Evolutionary conservation across 2,113 vertebrate genomes (phyloP).

Genomic region (Passer domesticus): DNA sequence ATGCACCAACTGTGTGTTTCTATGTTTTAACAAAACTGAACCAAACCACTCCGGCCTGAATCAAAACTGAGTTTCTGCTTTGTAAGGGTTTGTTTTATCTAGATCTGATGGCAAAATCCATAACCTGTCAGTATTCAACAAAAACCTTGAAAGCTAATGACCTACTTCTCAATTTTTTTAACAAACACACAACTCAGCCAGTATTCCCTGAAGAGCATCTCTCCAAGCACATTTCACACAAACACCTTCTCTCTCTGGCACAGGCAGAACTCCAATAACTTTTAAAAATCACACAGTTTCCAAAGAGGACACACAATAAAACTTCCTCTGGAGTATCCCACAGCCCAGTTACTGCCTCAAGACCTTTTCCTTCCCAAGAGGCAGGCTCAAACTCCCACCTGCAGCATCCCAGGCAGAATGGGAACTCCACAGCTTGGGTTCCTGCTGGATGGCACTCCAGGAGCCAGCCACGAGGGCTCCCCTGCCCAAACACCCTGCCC

Average conservation of each 20-base stretch:
- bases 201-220: not conserved
- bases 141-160: not conserved
- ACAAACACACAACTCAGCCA: not conserved
- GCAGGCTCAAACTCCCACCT: not conserved
- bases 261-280: not conserved
- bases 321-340: not conserved
- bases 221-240: not conserved
- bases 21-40: not conserved
- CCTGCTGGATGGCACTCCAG: rapidly evolving
- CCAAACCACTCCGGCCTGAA: not conserved
- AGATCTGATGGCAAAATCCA: not conserved
- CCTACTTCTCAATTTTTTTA: not conserved
- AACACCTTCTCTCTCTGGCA: not conserved
- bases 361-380: not conserved
- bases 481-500: rapidly evolving
- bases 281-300: rapidly evolving
- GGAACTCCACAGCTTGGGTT: rapidly evolving
- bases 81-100: not conserved
- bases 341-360: rapidly evolving
- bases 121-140: rapidly evolving
- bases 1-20: rapidly evolving
- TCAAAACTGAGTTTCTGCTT: not conserved
- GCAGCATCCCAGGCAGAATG: not conserved
- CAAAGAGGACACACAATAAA: not conserved
- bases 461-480: rapidly evolving